A percentile compares a stretch with the other conserved stretches of the same genome.
Conservation (phyloP, 2,113 vertebrate genomes). For the Electrona antarctica region DNA sequence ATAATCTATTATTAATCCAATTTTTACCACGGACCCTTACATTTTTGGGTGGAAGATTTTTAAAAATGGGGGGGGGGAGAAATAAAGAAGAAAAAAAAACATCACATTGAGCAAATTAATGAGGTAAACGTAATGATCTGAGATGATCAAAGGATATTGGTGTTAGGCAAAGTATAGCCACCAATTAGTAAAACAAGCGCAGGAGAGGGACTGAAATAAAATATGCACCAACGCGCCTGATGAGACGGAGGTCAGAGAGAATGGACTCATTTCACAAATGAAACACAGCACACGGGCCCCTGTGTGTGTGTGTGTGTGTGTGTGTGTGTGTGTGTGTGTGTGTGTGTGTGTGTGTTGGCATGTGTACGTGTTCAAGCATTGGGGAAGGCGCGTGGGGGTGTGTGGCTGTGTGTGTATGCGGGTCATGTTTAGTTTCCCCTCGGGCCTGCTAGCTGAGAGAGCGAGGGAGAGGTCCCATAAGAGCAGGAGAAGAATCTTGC, state of each 20-base stretch:
- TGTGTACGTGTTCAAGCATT: not conserved
- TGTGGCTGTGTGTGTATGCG: conserved; percentile 43
- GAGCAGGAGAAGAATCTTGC: conserved; percentile 69
- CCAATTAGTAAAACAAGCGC: conserved; percentile 85
- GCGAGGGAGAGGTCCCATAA: conserved; percentile 63
- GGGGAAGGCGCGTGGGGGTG: conserved; percentile 17
- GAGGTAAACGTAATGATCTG: conserved; percentile 87
- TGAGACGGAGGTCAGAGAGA: conserved; percentile 82
- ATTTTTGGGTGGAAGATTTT: conserved; percentile 38
- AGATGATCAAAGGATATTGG: conserved; percentile 85
- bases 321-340: conserved; percentile 10
- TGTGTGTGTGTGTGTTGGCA: conserved; percentile 2
- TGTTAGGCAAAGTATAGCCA: conserved; percentile 82
- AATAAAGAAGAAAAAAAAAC: conserved; percentile 34
- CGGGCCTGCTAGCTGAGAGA: conserved; percentile 58
- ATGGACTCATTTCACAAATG: conserved; percentile 82
- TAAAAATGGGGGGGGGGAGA: not conserved
- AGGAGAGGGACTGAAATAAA: conserved; percentile 82
- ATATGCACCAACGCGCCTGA: conserved; percentile 77
- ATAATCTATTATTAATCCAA: conserved; percentile 82
- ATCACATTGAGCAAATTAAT: conserved; percentile 80
- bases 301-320: not conserved
- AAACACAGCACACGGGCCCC: conserved; percentile 59
- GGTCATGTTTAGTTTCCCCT: conserved; percentile 74
- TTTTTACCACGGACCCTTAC: conserved; percentile 71